A percentile compares a stretch with the other conserved stretches of the same genome.
phyloP scores from a whole-genome alignment of 2,888 invertebrate species.

The Ophonus ardosiacus region DNA sequence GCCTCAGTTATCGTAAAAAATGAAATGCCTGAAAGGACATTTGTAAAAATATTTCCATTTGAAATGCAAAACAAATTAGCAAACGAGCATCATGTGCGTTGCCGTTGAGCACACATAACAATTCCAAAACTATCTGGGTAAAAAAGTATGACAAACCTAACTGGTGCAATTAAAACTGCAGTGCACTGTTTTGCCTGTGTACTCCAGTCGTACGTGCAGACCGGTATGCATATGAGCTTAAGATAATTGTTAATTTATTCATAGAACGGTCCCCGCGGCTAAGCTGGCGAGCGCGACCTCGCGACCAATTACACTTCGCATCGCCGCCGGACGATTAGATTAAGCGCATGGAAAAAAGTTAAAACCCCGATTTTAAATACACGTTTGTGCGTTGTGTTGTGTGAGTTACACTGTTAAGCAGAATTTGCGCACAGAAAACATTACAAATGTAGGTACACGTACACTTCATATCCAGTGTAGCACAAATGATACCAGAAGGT shows the following conservation, averaged over 20 bases:
- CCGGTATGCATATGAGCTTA: conserved; percentile 69
- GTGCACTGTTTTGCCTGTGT: neutral
- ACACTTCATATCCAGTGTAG: neutral
- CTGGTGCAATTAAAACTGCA: conserved; percentile 55
- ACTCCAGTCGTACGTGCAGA: conserved; percentile 8
- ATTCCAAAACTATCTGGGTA: conserved; percentile 48
- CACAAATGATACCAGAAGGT: too few species aligned
- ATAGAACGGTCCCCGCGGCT: conserved; percentile 71
- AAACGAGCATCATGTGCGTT: neutral
- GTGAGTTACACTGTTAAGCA: neutral
- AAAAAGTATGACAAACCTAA: conserved; percentile 32
- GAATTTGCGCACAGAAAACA: neutral
- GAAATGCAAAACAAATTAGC: conserved; percentile 15
- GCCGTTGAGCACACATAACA: conserved; percentile 45
- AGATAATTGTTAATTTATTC: conserved; percentile 73
- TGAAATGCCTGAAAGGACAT: neutral
- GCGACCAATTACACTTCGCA: conserved; percentile 54
- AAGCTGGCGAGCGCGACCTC: conserved; percentile 51
- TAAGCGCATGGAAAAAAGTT: conserved; percentile 71
- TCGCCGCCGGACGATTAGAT: conserved; percentile 70
- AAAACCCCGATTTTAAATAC: conserved; percentile 72
- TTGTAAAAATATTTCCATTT: neutral
- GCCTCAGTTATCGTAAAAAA: neutral
- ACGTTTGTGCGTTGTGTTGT: conserved; percentile 66
- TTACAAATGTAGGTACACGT: neutral